Evolutionary conservation across 1,140 invertebrate genomes (phyloP), one percentile per base, ranked within the genome.

Genomic region (Microplitis mediator): DNA sequence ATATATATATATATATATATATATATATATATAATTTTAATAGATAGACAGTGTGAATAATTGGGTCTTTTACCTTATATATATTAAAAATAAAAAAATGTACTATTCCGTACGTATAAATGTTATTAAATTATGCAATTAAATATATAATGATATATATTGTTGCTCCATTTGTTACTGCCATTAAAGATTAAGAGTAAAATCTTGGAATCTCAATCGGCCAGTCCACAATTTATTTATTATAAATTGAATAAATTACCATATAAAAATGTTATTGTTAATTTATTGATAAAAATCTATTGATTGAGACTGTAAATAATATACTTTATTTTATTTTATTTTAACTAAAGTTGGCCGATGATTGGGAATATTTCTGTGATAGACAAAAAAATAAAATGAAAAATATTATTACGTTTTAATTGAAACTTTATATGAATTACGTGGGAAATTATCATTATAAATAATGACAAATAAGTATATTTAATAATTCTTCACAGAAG

Each of bases 321-420:
- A 58, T 58, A 14, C 5, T n/a, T 54, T 23, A 58, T 16, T 16
- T 3, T 23, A 23, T 58, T 50, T 64, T 34, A 64, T 50, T 50
- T 64, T 4, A 5, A 16, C n/a, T 16, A 45, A 66, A 65, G 56
- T 71, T 67, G 68, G 54, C 58, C 68, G 56, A 50, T 62, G 45
- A 54, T 69, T 67, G 64, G 75, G 64, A 69, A 80, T 78, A 76
- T 80, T 81, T 83, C 82, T 85, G 83, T 85, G 83, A 85, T 85
- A 85, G 81, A 75, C 6, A 9, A 45, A 23, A 11, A 45, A 79
- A 80, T 70, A 76, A 77, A 75, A 70, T 80, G 67, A 61, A 74
- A 69, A 50, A 74, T 79, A 66, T 75, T 39, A 77, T 77, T 67
- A 79, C 79, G 39, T 73, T 69, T 35, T 67, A 31, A 52, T 23